A percentile compares a stretch with the other conserved stretches of the same genome.
Conservation (phyloP, 2,797 vertebrate species). For the Myotis vivesi region DNA sequence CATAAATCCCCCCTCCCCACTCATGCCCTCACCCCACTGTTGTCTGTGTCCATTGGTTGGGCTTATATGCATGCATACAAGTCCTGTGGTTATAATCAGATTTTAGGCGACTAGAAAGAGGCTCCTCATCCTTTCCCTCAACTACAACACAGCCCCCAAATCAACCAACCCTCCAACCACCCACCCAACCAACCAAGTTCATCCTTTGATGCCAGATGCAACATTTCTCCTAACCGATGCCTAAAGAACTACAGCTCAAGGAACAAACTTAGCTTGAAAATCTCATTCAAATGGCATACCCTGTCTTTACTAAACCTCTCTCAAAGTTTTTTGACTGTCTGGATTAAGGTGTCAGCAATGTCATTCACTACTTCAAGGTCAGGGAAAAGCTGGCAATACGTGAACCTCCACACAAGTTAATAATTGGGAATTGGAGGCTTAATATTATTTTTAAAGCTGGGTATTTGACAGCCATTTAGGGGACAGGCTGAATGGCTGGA, state of each 20-base stretch:
- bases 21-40: no score
- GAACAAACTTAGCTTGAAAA: neutral
- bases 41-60: no score
- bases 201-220: neutral
- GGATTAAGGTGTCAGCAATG: neutral
- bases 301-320: neutral
- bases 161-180: neutral
- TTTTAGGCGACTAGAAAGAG: neutral
- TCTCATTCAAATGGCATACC: neutral
- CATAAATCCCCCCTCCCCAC: no score
- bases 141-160: neutral
- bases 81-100: neutral
- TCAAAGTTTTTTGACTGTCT: neutral
- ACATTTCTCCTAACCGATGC: neutral
- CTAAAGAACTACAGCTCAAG: neutral
- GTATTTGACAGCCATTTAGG: neutral
- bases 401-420: neutral
- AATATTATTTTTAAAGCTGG: neutral
- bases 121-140: neutral
- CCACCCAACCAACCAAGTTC: neutral
- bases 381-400: neutral
- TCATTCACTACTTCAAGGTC: neutral
- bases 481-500: neutral
- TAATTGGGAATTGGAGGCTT: neutral
- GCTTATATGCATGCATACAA: no score